Percentiles rank a stretch among this genome's conserved stretches.
These are phyloP conservation scores for Cryptomyrus ogoouensis DNA, from an alignment of 2,113 vertebrate genomes.

Conservation along the genomic window DNA sequence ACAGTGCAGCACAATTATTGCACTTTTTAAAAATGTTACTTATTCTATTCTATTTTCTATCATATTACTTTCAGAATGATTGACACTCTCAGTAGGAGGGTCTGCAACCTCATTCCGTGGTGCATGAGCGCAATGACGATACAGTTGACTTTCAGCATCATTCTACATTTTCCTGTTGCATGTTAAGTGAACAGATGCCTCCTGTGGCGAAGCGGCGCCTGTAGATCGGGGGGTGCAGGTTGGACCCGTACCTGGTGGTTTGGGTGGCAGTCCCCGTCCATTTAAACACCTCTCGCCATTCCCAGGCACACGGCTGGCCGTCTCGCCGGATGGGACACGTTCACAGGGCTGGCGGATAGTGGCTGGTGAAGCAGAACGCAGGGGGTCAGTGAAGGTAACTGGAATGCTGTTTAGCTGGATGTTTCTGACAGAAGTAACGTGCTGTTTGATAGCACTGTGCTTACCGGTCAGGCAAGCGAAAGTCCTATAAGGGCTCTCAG, in stretches of 20 bases:
- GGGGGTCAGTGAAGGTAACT: neutral
- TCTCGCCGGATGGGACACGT: neutral
- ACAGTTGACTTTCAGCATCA: neutral
- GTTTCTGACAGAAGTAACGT: neutral
- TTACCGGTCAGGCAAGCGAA: neutral
- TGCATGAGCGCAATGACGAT: neutral
- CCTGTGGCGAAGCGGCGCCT: neutral
- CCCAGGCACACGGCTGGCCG: too few species aligned
- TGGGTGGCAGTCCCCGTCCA: slow-evolving; percentile 1
- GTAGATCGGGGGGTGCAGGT: neutral
- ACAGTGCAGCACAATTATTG: neutral
- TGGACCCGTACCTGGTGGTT: slow-evolving; percentile 13
- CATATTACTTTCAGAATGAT: neutral
- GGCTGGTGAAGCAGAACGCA: neutral
- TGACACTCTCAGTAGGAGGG: neutral
- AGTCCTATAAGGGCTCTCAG: neutral
- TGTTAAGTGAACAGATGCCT: neutral
- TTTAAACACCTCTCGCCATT: neutral
- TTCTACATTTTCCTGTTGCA: neutral
- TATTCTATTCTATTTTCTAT: neutral
- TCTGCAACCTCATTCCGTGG: neutral
- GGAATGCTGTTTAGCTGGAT: neutral
- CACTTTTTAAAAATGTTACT: neutral
- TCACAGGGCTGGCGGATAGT: neutral
- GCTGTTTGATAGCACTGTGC: neutral